A percentile compares a stretch with the other conserved stretches of the same genome.
phyloP scores from a whole-genome alignment of 1,140 invertebrate genomes.

The Muscidifurax raptorellus region DNA sequence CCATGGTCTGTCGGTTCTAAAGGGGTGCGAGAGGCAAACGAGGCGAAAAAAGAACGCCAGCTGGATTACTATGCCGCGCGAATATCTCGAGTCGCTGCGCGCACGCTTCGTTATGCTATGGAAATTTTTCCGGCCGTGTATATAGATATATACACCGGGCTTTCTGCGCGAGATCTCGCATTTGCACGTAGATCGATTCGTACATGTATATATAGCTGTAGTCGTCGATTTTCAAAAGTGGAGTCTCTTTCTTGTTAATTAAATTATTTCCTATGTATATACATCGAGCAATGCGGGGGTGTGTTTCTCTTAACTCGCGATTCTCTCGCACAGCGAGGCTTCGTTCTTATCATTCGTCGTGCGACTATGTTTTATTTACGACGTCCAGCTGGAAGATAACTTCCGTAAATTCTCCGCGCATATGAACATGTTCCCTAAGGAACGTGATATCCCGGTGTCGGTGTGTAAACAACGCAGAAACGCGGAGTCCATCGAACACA shows the following conservation, averaged over 20 bases:
- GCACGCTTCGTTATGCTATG: slow-evolving; percentile 49
- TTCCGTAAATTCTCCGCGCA: too few relatives aligned
- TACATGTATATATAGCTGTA: too few relatives aligned
- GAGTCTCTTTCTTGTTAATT: slow-evolving; percentile 22
- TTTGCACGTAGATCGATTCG: slow-evolving; percentile 41
- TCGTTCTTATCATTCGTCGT: not conserved
- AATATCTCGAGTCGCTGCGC: not conserved
- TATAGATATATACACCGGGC: too few relatives aligned
- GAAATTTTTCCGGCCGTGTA: slow-evolving; percentile 45
- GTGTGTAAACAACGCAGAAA: too few relatives aligned
- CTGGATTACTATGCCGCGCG: not conserved
- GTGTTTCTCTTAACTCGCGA: too few relatives aligned
- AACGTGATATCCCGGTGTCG: too few relatives aligned
- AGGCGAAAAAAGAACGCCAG: not conserved
- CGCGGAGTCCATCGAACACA: too few relatives aligned
- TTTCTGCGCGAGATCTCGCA: not conserved
- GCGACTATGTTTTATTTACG: not conserved
- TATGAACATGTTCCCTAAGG: too few relatives aligned
- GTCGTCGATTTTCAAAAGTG: slow-evolving; percentile 28
- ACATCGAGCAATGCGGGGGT: too few relatives aligned
- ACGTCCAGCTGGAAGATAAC: too few relatives aligned
- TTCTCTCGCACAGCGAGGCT: not conserved
- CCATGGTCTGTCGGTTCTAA: not conserved
- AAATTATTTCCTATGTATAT: slow-evolving; percentile 32
- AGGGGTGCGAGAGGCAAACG: not conserved